A percentile compares a stretch with the other conserved stretches of the same genome.
Evolutionary conservation across 2,797 vertebrate genomes (phyloP).

Genomic region (Petrocephalus schoutedeni): DNA sequence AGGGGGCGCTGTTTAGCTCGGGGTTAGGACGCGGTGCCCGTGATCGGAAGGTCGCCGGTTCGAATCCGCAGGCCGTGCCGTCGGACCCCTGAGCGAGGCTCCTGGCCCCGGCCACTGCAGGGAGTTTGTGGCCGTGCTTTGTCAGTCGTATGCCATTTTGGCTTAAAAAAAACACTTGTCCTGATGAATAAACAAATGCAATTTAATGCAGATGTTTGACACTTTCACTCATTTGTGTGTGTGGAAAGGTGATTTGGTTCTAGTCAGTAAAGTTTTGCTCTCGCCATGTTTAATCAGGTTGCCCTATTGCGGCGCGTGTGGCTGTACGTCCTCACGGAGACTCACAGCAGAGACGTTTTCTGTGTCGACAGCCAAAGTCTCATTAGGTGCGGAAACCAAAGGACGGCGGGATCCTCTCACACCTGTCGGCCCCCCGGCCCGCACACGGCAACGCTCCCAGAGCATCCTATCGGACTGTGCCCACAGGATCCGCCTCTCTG

Average conservation of each 20-base stretch:
- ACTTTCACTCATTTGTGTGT: not conserved
- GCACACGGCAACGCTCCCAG: not conserved
- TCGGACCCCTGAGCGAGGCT: not conserved
- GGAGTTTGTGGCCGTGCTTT: not conserved
- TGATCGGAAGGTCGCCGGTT: not conserved
- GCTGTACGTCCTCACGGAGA: not conserved
- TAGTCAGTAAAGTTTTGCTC: not conserved
- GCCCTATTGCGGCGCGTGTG: not conserved
- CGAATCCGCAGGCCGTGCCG: not conserved
- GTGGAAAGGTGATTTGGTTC: not conserved
- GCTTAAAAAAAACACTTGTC: not conserved
- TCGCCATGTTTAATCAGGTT: not conserved
- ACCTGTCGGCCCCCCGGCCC: not conserved
- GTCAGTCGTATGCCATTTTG: not conserved
- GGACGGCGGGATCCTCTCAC: not conserved
- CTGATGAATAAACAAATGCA: not conserved
- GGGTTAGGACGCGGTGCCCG: not conserved
- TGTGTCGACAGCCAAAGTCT: not conserved
- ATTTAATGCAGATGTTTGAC: not conserved
- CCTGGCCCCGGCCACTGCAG: not conserved
- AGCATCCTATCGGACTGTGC: not conserved
- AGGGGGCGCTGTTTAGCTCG: not conserved
- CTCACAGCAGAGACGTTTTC: not conserved
- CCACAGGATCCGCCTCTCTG: not conserved
- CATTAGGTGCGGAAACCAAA: constrained; percentile 2